These are phyloP conservation scores for Peromyscus aztecus DNA, from an alignment of 2,797 vertebrate species.

Conservation along the genomic window DNA sequence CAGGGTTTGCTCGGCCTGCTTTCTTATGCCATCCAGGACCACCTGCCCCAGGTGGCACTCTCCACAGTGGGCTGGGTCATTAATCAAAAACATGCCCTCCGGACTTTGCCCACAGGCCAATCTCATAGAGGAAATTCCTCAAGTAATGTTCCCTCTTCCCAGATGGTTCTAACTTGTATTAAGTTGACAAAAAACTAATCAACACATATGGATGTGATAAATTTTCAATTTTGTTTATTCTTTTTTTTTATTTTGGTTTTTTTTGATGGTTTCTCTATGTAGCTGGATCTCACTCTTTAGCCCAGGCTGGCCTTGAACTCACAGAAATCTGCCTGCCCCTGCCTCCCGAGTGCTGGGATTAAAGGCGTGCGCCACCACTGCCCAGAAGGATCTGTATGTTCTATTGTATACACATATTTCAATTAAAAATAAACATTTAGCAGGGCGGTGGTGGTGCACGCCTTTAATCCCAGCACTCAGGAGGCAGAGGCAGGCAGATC, in stretches of 20 bases:
- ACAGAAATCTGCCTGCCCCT: no score
- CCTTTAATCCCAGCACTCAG: background rate
- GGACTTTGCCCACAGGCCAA: background rate
- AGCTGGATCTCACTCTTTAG: no score
- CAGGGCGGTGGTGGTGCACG: fast-evolving
- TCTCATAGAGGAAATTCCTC: background rate
- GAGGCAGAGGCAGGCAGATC: no score
- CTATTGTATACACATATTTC: background rate
- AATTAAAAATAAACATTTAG: background rate
- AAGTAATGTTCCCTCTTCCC: background rate
- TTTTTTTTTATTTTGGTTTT: no score
- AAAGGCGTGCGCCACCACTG: no score
- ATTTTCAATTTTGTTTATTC: background rate
- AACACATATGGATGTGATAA: background rate
- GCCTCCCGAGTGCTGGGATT: no score
- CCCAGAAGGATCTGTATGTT: background rate
- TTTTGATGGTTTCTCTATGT: no score
- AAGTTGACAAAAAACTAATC: background rate
- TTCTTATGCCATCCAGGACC: background rate
- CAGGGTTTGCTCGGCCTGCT: background rate
- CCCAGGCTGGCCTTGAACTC: no score
- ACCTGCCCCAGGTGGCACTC: background rate
- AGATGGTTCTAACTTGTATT: background rate
- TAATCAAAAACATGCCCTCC: background rate
- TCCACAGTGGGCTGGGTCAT: background rate